Evolutionary conservation across 1,140 invertebrate species (phyloP).

Genomic region (Lutraria rhynchaena): DNA sequence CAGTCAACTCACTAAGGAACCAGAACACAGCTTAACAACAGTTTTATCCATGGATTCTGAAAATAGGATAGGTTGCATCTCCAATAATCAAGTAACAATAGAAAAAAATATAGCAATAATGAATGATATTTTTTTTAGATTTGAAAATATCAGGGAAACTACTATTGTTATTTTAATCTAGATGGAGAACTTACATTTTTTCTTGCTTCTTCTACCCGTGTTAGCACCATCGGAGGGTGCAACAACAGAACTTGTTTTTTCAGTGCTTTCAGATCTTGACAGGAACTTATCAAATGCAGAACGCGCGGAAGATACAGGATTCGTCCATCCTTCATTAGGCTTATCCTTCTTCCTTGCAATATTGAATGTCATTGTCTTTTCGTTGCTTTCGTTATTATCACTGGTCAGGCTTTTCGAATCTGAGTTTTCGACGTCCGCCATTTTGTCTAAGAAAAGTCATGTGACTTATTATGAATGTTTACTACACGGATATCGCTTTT

Average conservation of each 20-base stretch:
- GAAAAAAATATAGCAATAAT: no score
- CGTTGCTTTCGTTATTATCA: background rate
- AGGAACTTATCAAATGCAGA: constrained; percentile 40
- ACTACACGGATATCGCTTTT: background rate
- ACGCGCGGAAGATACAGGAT: constrained; percentile 49
- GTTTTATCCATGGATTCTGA: no score
- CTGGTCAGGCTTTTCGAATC: background rate
- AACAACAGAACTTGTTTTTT: constrained; percentile 10
- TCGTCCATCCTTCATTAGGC: constrained; percentile 56
- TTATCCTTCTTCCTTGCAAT: constrained; percentile 36
- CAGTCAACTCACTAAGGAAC: no score
- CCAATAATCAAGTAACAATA: no score
- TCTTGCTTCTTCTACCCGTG: background rate
- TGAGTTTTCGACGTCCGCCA: constrained; percentile 65
- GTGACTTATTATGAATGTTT: constrained; percentile 1
- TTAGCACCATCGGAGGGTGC: background rate
- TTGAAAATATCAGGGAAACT: no score
- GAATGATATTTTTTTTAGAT: no score
- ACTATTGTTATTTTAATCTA: no score
- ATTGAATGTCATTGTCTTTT: constrained; percentile 20
- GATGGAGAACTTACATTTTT: constrained; percentile 42
- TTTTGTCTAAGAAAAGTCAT: constrained; percentile 60
- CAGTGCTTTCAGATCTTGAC: constrained; percentile 37
- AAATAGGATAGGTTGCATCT: no score
- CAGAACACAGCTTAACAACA: no score